Percentiles rank a stretch among this genome's conserved stretches.
Conservation (phyloP, 2,113 vertebrate genomes). For the Daboia siamensis region DNA sequence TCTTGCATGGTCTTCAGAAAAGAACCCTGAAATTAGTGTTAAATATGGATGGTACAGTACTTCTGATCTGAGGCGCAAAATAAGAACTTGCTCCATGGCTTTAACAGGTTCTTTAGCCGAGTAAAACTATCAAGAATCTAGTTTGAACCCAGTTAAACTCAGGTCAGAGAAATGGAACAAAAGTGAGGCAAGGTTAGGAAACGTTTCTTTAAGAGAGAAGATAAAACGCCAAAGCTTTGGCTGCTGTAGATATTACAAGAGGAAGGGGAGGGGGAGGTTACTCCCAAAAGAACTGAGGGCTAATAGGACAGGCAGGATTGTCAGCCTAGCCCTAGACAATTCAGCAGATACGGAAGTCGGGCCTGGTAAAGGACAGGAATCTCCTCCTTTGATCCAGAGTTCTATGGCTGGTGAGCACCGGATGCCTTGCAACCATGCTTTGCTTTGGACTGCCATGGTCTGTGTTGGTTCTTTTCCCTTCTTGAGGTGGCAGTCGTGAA, state of each 20-base stretch:
- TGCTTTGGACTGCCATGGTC: not conserved
- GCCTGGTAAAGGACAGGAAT: not conserved
- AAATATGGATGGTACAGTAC: not conserved
- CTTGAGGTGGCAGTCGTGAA: constrained; percentile 15
- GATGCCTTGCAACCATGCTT: not conserved
- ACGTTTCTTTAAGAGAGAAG: not conserved
- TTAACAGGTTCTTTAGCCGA: not conserved
- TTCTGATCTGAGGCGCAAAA: not conserved
- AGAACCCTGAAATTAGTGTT: not conserved
- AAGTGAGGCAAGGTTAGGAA: not conserved
- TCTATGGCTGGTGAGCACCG: not conserved
- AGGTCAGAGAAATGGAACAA: not conserved
- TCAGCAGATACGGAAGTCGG: not conserved
- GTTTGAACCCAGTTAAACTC: not conserved
- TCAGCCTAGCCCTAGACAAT: not conserved
- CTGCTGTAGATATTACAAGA: not conserved
- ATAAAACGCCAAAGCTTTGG: not conserved
- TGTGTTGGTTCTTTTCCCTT: not conserved
- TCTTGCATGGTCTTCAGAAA: not conserved
- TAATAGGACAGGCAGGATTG: not conserved
- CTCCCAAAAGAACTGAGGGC: not conserved
- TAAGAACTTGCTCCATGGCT: not conserved
- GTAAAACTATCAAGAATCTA: not conserved
- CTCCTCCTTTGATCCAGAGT: not conserved
- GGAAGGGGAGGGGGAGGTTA: not conserved